phyloP scores from a whole-genome alignment of 2,797 vertebrate species.

The Schizopygopsis malacanthus region DNA sequence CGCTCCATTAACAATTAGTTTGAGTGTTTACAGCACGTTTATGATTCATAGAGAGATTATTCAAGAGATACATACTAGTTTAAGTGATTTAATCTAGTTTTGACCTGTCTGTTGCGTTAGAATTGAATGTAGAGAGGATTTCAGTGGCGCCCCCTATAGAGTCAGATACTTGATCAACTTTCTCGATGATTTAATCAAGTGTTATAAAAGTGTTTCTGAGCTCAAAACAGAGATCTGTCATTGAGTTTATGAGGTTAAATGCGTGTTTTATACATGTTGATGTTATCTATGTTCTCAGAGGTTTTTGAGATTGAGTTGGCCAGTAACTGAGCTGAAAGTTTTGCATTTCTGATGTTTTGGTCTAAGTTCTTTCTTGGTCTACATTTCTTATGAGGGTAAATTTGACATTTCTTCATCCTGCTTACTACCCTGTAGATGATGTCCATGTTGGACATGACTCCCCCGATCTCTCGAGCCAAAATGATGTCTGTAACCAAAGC shows the following conservation, averaged over 20 bases:
- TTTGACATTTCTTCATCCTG: background rate
- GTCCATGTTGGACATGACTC: slow-evolving; percentile 97
- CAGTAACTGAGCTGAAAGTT: background rate
- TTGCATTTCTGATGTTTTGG: background rate
- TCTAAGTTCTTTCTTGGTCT: background rate
- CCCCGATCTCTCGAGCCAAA: slow-evolving; percentile 97
- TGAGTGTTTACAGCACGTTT: background rate
- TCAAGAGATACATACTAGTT: background rate
- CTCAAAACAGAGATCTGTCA: background rate
- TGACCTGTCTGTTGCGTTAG: background rate
- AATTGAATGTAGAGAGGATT: too few species aligned
- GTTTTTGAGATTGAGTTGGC: background rate
- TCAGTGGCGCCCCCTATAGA: slow-evolving; percentile 7
- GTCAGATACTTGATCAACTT: background rate
- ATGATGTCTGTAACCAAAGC: slow-evolving; percentile 99
- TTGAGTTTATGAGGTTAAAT: background rate
- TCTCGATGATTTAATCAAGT: background rate
- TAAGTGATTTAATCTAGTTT: background rate
- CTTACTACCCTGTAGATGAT: slow-evolving; percentile 81
- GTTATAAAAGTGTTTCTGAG: background rate
- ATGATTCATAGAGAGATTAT: background rate
- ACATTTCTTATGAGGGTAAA: background rate
- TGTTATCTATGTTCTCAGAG: background rate
- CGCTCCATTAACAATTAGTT: background rate
- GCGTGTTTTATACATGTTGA: too few species aligned